Evolutionary conservation across 1,140 invertebrate species (phyloP).

Genomic region (Panonychus citri): DNA sequence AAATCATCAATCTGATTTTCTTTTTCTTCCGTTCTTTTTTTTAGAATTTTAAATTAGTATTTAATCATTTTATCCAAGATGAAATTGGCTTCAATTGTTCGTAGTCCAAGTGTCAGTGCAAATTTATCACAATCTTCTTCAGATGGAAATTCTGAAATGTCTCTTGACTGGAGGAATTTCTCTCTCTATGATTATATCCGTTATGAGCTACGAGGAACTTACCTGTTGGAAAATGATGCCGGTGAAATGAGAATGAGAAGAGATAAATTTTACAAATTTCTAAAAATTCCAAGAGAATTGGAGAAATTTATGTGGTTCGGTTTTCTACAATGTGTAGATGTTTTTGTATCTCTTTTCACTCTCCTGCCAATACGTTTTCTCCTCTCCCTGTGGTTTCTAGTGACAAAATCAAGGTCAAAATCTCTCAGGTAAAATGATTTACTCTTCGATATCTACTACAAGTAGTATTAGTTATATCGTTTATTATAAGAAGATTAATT

Average conservation of each 20-base stretch:
- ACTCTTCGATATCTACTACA: neutral
- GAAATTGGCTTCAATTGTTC: no score
- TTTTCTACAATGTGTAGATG: constrained; percentile 89
- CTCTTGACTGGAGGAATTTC: neutral
- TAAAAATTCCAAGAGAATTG: constrained; percentile 74
- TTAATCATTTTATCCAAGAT: no score
- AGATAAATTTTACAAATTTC: constrained; percentile 89
- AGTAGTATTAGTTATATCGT: no score
- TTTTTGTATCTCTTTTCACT: constrained; percentile 90
- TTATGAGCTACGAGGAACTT: constrained; percentile 68
- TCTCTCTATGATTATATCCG: constrained; percentile 37
- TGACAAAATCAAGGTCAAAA: constrained; percentile 40
- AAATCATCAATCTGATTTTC: no score
- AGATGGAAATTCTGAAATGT: no score
- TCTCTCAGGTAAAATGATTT: constrained; percentile 37
- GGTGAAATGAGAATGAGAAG: constrained; percentile 67
- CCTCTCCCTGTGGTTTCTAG: constrained; percentile 53
- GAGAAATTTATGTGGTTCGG: constrained; percentile 78
- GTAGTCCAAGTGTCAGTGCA: no score
- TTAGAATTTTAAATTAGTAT: no score
- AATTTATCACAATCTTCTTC: no score
- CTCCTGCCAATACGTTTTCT: constrained; percentile 81
- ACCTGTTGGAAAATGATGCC: constrained; percentile 74
- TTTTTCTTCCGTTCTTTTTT: no score
- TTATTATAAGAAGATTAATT: neutral